Evolutionary conservation across 92 coral and sea anemone genomes (phyloP).

Genomic region (Zoanthus solanderi): DNA sequence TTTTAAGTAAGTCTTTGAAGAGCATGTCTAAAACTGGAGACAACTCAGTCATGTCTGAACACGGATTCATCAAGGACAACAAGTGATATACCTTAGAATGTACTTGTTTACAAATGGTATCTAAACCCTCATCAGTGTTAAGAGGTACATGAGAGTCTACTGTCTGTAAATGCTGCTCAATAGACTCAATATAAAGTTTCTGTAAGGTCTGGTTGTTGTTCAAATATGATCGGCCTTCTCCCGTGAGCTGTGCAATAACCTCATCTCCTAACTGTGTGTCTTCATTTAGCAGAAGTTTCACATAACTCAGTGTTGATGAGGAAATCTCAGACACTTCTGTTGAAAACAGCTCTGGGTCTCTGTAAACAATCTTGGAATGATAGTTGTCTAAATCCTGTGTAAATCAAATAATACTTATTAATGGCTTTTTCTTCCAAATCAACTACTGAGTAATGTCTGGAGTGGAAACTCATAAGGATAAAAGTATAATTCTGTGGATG

Average conservation of each 20-base stretch:
- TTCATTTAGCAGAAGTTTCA: slow-evolving; percentile 71
- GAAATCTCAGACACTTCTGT: slow-evolving; percentile 77
- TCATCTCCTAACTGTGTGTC: slow-evolving; percentile 87
- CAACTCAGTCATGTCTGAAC: slow-evolving; percentile 69
- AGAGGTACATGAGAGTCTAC: slow-evolving; percentile 44
- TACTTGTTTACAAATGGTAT: slow-evolving; percentile 9
- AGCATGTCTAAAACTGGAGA: slow-evolving; percentile 67
- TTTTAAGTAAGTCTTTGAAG: slow-evolving; percentile 70
- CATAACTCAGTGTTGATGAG: slow-evolving; percentile 64
- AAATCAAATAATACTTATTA: background rate
- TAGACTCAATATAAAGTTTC: slow-evolving; percentile 69
- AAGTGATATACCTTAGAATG: slow-evolving; percentile 65
- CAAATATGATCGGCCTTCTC: slow-evolving; percentile 66
- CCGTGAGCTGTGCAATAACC: slow-evolving; percentile 74
- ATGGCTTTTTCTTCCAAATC: background rate
- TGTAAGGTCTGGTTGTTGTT: slow-evolving; percentile 84
- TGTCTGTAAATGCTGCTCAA: slow-evolving; percentile 60
- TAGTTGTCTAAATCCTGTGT: slow-evolving; percentile 90
- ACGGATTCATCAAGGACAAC: slow-evolving; percentile 81
- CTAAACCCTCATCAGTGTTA: slow-evolving; percentile 29
- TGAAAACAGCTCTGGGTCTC: slow-evolving; percentile 67
- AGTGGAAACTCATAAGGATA: background rate
- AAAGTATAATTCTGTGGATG: too few species aligned
- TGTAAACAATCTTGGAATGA: slow-evolving; percentile 84
- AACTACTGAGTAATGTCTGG: background rate